phyloP scores from a whole-genome alignment of 2,113 vertebrate species.

The Brachyistius frenatus region DNA sequence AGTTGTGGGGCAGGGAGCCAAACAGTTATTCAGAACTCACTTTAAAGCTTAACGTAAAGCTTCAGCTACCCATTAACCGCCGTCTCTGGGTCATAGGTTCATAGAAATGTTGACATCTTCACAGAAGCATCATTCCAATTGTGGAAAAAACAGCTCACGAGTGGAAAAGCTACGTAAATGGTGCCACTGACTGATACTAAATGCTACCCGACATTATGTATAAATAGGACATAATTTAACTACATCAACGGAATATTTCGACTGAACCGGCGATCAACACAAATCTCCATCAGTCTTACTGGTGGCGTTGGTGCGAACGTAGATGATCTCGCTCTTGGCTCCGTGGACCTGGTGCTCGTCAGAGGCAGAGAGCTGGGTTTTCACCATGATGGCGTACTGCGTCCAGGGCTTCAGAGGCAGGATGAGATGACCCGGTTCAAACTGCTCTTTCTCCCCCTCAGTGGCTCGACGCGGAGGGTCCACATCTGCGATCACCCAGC shows the following conservation, averaged over 20 bases:
- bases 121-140: no score
- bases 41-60: no score
- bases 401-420: conserved; percentile 96
- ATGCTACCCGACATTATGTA: no score
- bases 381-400: conserved; percentile 97
- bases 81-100: no score
- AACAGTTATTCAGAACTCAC: no score
- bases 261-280: not conserved
- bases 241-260: not conserved
- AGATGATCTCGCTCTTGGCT: conserved; percentile 97
- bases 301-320: conserved; percentile 93
- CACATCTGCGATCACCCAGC: conserved; percentile 96
- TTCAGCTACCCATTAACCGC: no score
- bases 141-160: no score
- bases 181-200: no score
- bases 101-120: no score
- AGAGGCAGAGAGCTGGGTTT: conserved; percentile 94
- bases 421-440: conserved; percentile 90
- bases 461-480: conserved; percentile 88
- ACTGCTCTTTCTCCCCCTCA: conserved; percentile 84
- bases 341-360: conserved; percentile 93
- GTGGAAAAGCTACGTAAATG: no score
- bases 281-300: conserved; percentile 82
- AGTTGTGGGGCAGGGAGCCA: no score
- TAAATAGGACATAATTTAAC: no score